A percentile compares a stretch with the other conserved stretches of the same genome.
These are phyloP conservation scores for Chromoteleia sp. DNA, from an alignment of 2,888 invertebrate species.

Conservation along the genomic window DNA sequence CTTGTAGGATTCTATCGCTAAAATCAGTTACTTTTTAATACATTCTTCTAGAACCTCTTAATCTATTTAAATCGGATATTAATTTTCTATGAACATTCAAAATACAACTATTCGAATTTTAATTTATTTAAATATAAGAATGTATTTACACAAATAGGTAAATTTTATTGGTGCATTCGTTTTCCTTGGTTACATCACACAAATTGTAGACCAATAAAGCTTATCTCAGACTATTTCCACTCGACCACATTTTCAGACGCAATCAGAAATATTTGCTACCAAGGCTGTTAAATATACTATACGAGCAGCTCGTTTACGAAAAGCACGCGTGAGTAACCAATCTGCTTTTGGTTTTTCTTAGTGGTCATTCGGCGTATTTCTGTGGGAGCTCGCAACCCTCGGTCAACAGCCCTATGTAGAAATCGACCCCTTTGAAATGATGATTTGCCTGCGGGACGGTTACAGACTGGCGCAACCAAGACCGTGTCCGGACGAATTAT, in stretches of 20 bases:
- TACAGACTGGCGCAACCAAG: conserved; percentile 95
- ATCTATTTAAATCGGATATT: too few species aligned
- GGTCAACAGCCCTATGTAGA: conserved; percentile 96
- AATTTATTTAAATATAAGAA: too few species aligned
- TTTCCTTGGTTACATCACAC: background rate
- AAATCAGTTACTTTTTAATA: too few species aligned
- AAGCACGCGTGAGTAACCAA: conserved; percentile 56
- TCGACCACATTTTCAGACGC: conserved; percentile 42
- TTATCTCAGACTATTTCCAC: conserved; percentile 7
- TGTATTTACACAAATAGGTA: too few species aligned
- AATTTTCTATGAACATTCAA: too few species aligned
- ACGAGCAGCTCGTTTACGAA: conserved; percentile 49
- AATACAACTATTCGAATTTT: too few species aligned
- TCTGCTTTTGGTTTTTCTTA: conserved; percentile 80
- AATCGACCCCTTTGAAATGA: conserved; percentile 96
- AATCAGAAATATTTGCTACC: conserved; percentile 46
- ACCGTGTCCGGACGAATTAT: conserved; percentile 98
- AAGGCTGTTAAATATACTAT: conserved; percentile 50
- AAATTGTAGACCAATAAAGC: conserved; percentile 35
- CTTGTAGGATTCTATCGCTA: too few species aligned
- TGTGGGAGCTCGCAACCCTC: conserved; percentile 97
- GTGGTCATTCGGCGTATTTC: conserved; percentile 97
- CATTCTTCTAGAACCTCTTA: too few species aligned
- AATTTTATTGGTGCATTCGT: conserved; percentile 1
- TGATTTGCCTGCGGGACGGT: conserved; percentile 93